These are phyloP conservation scores for Drosophila setosimentum DNA, from an alignment of 2,888 invertebrate genomes.

Conservation along the genomic window DNA sequence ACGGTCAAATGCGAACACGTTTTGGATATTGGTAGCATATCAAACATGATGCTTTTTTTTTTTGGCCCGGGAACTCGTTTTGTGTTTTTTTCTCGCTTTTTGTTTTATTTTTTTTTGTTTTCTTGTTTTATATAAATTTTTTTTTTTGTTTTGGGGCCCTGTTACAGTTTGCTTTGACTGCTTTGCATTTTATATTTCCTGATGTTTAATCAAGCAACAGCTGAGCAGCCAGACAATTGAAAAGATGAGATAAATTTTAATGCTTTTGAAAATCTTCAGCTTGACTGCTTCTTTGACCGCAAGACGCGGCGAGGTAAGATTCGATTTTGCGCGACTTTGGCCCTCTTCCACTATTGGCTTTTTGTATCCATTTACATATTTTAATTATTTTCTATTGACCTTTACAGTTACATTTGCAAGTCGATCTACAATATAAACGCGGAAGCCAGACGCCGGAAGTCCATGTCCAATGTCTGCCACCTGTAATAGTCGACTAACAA, in stretches of 20 bases:
- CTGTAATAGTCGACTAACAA: constrained; percentile 29
- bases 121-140: neutral
- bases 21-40: constrained; percentile 46
- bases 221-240: constrained; percentile 29
- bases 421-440: constrained; percentile 35
- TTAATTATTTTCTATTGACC: constrained; percentile 56
- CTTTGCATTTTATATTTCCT: constrained; percentile 77
- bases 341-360: constrained; percentile 59
- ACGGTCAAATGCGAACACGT: constrained; percentile 65
- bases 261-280: constrained; percentile 16
- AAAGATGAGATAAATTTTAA: constrained; percentile 32
- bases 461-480: constrained; percentile 22
- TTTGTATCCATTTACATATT: constrained; percentile 73
- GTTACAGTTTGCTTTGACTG: constrained; percentile 71
- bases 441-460: constrained; percentile 63
- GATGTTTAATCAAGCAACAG: constrained; percentile 69
- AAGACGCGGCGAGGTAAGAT: constrained; percentile 54
- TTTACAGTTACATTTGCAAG: constrained; percentile 69
- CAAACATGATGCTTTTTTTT: constrained; percentile 45
- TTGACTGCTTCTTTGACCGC: constrained; percentile 21
- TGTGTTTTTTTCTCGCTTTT: constrained; percentile 9
- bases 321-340: constrained; percentile 71
- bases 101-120: neutral
- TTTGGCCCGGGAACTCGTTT: constrained; percentile 62
- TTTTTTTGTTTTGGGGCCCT: constrained; percentile 39